phyloP scores from a whole-genome alignment of 1,140 invertebrate genomes.

The Lanistes nyassanus region DNA sequence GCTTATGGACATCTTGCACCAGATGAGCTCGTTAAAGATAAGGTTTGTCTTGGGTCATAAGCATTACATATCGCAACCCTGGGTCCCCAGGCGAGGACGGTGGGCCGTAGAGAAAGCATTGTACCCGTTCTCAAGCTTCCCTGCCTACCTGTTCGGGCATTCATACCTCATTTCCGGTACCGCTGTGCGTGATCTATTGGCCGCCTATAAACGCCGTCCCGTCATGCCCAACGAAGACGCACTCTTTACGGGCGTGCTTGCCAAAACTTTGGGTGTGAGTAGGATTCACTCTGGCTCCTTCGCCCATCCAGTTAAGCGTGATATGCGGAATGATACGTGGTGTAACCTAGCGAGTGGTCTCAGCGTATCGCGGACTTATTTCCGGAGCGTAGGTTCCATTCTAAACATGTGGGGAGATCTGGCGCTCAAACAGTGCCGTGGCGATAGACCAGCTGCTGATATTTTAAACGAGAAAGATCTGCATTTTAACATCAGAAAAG shows the following conservation, averaged over 20 bases:
- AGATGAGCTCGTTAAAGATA: neutral
- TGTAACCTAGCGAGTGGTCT: neutral
- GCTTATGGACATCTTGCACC: slow-evolving; percentile 36
- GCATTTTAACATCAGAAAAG: no score
- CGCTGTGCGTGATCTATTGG: slow-evolving; percentile 37
- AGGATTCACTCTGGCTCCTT: slow-evolving; percentile 23
- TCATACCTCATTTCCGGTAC: slow-evolving; percentile 53
- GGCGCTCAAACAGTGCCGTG: no score
- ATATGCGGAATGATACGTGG: neutral
- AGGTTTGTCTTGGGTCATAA: slow-evolving; percentile 19
- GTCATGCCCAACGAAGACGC: slow-evolving; percentile 65
- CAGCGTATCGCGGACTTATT: neutral
- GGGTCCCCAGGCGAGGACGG: slow-evolving; percentile 28
- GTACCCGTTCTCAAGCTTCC: slow-evolving; percentile 46
- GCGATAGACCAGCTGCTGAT: no score
- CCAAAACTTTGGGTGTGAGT: slow-evolving; percentile 39
- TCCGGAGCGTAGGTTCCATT: no score
- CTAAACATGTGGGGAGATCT: no score
- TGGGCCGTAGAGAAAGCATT: slow-evolving; percentile 45
- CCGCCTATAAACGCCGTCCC: slow-evolving; percentile 42
- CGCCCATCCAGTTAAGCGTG: neutral
- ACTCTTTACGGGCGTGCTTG: slow-evolving; percentile 66
- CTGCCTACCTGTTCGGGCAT: slow-evolving; percentile 52
- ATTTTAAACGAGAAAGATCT: no score
- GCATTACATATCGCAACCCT: slow-evolving; percentile 18